Evolutionary conservation across 2,113 vertebrate genomes (phyloP), one percentile per base, ranked within the genome.

Genomic region (Siphamia tubifer): DNA sequence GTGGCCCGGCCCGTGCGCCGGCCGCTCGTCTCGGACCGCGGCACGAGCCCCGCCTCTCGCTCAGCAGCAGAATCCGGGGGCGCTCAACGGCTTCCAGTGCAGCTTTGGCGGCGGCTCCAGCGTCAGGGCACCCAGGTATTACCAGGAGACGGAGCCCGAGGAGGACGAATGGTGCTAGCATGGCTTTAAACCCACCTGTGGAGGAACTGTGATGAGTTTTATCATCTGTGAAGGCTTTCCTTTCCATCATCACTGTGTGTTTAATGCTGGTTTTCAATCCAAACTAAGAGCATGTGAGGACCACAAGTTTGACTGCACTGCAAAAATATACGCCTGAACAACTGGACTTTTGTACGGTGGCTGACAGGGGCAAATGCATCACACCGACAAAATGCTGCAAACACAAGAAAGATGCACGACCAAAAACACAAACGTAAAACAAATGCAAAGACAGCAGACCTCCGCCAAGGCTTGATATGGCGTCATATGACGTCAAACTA

Each of bases 101-200:
- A 92, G 91, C 42, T 85, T 94, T 82, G 94, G 93, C 24, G 90
- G 93, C 53, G 85, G 88, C 31, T 63, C 91, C 13, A 86, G 88
- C 20, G 21, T 86, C 68, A 77, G 93, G 86, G 77, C 91, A 66
- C 88, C 91, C 64, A 92, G 94, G 79, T 94, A 94, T 88, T 95
- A 96, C 91, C 94, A 91, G 4, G 91, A 94, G 81, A 92, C 92
- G 5, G 91, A 94, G 81, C 92, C 92, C 4, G 93, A 95, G 9
- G 92, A 94, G 84, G 94, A 96, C 3, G 93, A 96, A 90, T 96
- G 96, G 96, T 98, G 96, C 96, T 99, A 99, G 93, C 92, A 90
- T 65, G 87, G 90, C 83, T 85, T 68, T 54, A 82, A 81, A 76
- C 43, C 68, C 77, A 85, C 77, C 53, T 77, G 85, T 76, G 68